Evolutionary conservation across 30 jellyfish, hydroid and myxozoan genomes (phyloP), one percentile per base, ranked within the genome.

Genomic region (Aurelia coerulea): DNA sequence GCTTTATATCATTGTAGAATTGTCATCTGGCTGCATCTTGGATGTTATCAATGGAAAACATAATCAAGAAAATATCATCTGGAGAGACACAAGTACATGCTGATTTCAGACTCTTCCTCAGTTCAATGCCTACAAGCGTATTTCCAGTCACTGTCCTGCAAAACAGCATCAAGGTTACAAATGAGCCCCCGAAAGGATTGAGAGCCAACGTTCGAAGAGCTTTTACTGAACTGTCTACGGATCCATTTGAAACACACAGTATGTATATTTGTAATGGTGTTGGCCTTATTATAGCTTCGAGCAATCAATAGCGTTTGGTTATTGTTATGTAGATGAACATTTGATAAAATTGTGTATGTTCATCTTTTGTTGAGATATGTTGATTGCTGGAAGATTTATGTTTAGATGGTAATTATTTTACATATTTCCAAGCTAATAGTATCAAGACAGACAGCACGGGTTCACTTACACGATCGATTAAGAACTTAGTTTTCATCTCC

Each of bases 1-100:
- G 0, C 29, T 23, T 23, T 23, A 23, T 23, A 0, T 15, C 15
- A 12, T 56, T 33, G 29, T 58, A 94, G 99, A 94, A 94, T 85
- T 94, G 99, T 83, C 99, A 94, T 56, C 68, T 94, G 74, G 99
- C 99, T 37, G 99, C 99, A 2, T 94, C 99, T 5, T 94, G 99
- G 99, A 94, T 94, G 99, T 80, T 94, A 68, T 49, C 97, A 4
- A 94, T 94, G 99, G 99, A 94, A 56, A 82, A 73, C 59, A 89
- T 78, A 12, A 64, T 94, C 46, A 94, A 94, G 84, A 95, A 75
- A 31, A 64, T 94, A 0, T 91, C 98, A 53, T 88, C 97, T 16
- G 93, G 94, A 18, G 96, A 85, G 74, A 80, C 90, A 1, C 86
- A 75, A 60, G 99, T 94, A n/a, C 97, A 94, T 78, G 93, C 80